Conservation (phyloP, 2,113 vertebrate genomes). For the Lepisosteus osseus region DNA sequence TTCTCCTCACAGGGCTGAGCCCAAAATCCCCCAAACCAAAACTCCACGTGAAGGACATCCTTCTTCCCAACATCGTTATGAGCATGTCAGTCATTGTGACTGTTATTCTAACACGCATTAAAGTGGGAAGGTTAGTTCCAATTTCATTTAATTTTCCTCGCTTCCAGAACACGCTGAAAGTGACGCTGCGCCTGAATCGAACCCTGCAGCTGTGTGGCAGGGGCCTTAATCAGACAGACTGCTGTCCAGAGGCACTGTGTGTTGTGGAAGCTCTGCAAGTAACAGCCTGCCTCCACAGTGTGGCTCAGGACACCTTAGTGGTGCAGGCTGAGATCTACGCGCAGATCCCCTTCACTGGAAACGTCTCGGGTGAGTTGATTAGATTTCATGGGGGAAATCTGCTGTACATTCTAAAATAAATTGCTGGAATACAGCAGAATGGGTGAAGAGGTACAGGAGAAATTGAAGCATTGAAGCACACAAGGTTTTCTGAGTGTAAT, state of each 20-base stretch:
- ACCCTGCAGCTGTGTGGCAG: slow-evolving; percentile 59
- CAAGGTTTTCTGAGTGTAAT: too few species aligned
- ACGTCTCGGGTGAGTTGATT: slow-evolving; percentile 61
- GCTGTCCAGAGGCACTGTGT: slow-evolving; percentile 67
- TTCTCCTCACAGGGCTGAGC: too few species aligned
- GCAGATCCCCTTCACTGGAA: slow-evolving; percentile 54
- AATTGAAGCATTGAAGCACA: too few species aligned
- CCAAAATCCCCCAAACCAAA: too few species aligned
- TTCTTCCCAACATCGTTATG: too few species aligned
- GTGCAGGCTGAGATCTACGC: slow-evolving; percentile 80
- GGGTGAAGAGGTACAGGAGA: too few species aligned
- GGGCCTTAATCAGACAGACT: slow-evolving; percentile 46
- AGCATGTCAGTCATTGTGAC: background rate
- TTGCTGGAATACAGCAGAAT: too few species aligned
- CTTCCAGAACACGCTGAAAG: slow-evolving; percentile 55
- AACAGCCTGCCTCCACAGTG: slow-evolving; percentile 63
- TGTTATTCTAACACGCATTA: background rate
- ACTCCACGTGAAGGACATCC: too few species aligned
- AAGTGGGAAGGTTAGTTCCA: background rate
- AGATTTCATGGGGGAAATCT: background rate
- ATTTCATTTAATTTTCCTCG: slow-evolving; percentile 16
- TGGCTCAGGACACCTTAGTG: slow-evolving; percentile 63
- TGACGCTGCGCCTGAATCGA: slow-evolving; percentile 62
- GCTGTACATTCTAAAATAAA: background rate
- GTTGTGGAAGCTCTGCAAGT: slow-evolving; percentile 73